Percentiles rank a stretch among this genome's conserved stretches.
These are phyloP conservation scores for Clusia tigrina DNA, from an alignment of 2,888 invertebrate genomes.

Conservation along the genomic window DNA sequence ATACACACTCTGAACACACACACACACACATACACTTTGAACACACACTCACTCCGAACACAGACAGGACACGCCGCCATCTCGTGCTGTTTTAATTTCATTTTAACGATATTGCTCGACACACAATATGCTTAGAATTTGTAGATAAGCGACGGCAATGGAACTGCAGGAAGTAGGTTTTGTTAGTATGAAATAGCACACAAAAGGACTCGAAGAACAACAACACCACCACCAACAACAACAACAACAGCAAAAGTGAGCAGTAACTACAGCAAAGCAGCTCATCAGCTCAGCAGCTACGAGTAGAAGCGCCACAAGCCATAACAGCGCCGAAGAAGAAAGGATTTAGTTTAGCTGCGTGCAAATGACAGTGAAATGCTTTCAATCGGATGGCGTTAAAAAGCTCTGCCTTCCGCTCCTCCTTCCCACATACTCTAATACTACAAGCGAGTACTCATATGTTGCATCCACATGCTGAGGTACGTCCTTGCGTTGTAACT, in stretches of 20 bases:
- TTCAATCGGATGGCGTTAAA: no score
- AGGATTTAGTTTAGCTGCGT: not conserved
- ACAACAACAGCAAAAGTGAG: not conserved
- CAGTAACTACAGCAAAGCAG: no score
- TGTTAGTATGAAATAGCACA: not conserved
- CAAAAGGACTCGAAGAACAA: not conserved
- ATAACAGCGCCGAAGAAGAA: not conserved
- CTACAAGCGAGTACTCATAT: no score
- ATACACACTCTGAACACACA: no score
- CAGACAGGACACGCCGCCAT: no score
- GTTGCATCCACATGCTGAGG: no score
- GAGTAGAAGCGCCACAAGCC: not conserved
- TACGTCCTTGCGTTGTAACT: no score
- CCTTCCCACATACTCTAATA: no score
- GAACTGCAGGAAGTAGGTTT: not conserved
- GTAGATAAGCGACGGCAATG: no score
- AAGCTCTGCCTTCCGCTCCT: no score
- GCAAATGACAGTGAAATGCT: slow-evolving; percentile 8
- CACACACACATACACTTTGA: no score
- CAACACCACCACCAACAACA: not conserved
- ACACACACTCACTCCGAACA: no score
- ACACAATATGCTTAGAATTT: not conserved
- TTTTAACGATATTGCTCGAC: not conserved
- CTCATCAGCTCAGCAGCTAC: not conserved
- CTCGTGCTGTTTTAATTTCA: not conserved